Base-by-base conservation (phyloP, 1,140 invertebrate species). In the Dendrolimus punctatus region DNA sequence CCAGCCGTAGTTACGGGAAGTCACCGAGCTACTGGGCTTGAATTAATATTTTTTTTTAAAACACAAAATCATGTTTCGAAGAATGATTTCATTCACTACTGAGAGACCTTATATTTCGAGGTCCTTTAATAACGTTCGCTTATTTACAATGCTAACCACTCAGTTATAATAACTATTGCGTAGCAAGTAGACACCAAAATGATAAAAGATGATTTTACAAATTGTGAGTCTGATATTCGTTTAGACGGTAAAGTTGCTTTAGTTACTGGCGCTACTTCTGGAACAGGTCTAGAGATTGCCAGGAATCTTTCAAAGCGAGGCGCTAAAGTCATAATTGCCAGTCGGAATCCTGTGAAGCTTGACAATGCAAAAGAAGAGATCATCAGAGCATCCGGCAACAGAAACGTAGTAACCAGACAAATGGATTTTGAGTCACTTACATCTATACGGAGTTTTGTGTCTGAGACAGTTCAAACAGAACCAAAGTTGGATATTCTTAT, bases 211-310 rank as follows among this genome's bases (percentile, higher is more conserved):
- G 23, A 23, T 23, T 23, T 23, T 23, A 23, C 23, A 23, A 23
- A 23, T 23, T 86, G 80, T 64, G 71, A 76, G 6, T 76, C 68
- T 6, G 47, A 68, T 48, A 66, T 78, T 5, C 91, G 87, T 69
- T 91, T 96, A 89, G 85, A 94, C 48, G 95, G 95, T 4, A 96
- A 97, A 89, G 95, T 94, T 4, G 94, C 96, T 0, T 89, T 98
- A 8, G 91, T 98, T 8, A 98, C 96, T 6, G 96, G 96, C 8
- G 95, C 94, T 38, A 98, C 94, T 57, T 92, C 93, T 49, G 87
- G 87, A 5, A 87, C 81, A 36, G 87, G 95, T 45, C 93, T 90
- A 78, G 94, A 96, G 87, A 94, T 93, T 39, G 95, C 94, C 5
- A 90, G 90, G 71, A 91, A 94, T 49, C 85, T 97, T 49, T 93